Percentiles rank a stretch among this genome's conserved stretches.
Evolutionary conservation across 2,113 vertebrate genomes (phyloP).

Genomic region (Diphyllodes magnificus): DNA sequence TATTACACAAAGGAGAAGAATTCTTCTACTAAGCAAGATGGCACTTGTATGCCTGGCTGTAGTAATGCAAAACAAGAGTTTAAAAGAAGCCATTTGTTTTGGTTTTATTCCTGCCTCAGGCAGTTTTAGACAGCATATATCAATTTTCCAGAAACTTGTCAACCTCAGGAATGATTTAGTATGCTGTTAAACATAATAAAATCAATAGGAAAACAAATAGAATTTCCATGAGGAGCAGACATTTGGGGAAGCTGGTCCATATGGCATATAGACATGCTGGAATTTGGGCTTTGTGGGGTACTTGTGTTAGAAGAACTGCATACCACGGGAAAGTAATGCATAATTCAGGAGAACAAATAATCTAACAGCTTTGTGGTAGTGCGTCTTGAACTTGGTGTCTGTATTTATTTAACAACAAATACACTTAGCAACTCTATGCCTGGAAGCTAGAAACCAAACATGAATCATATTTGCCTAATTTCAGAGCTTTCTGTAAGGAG

Average conservation of each 20-base stretch:
- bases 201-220: constrained; percentile 62
- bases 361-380: constrained; percentile 9
- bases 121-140: constrained; percentile 58
- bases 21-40: constrained; percentile 41
- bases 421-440: neutral
- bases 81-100: constrained; percentile 63
- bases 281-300: constrained; percentile 38
- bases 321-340: neutral
- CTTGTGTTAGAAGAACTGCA: constrained; percentile 29
- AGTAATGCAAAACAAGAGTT: constrained; percentile 43
- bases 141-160: constrained; percentile 63
- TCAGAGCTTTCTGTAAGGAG: neutral
- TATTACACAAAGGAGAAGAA: constrained; percentile 5
- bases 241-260: constrained; percentile 13
- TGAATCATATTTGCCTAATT: constrained; percentile 9
- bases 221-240: constrained; percentile 54
- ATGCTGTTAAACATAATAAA: constrained; percentile 59
- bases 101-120: constrained; percentile 50
- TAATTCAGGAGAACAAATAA: constrained; percentile 53
- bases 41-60: constrained; percentile 32
- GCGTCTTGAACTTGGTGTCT: constrained; percentile 2
- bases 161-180: constrained; percentile 61
- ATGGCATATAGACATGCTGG: constrained; percentile 21
- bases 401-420: constrained; percentile 57
- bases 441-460: constrained; percentile 22